phyloP scores from a whole-genome alignment of 2,113 vertebrate species.

The Macaca fascicularis region T2T-MFA8v1.1 NC_088386.1:127904501-127905000 shows the following conservation, averaged over 20 bases:
- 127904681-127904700: neutral
- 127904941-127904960: neutral
- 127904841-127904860: neutral
- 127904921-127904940: neutral
- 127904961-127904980: neutral
- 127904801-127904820: neutral
- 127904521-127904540: neutral
- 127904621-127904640: no score
- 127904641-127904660: no score
- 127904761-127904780: neutral
- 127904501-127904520: neutral
- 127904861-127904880: neutral
- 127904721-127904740: neutral
- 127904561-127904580: no score
- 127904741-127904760: neutral
- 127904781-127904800: neutral
- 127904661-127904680: neutral
- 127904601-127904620: no score
- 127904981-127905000: neutral
- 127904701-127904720: slow-evolving; percentile 11
- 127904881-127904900: slow-evolving; percentile 13
- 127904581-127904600: no score
- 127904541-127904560: neutral
- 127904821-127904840: neutral
- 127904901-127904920: neutral